Conservation (phyloP, 2,888 invertebrate genomes). For the Lucinisca nassula region DNA sequence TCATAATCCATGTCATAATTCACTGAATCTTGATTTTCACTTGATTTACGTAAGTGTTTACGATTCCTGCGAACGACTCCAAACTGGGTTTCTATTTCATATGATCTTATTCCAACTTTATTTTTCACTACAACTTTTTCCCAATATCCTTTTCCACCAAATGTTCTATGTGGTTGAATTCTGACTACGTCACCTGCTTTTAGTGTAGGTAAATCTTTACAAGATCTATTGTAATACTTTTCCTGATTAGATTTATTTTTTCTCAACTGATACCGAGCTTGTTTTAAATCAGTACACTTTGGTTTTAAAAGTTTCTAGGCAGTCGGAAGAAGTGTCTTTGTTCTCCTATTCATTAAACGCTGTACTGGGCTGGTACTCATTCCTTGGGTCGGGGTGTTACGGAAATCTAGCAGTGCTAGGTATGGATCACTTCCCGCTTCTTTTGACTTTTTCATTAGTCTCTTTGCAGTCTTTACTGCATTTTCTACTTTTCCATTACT, state of each 20-base stretch:
- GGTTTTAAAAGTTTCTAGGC: constrained; percentile 21
- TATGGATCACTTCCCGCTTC: constrained; percentile 42
- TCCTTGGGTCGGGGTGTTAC: no score
- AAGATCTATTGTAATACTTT: constrained; percentile 11
- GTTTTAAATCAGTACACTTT: constrained; percentile 5
- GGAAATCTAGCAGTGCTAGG: no score
- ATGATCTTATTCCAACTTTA: not conserved
- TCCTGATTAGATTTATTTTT: constrained; percentile 12
- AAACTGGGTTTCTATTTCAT: not conserved
- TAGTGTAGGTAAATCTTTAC: constrained; percentile 8
- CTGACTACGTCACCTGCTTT: constrained; percentile 19
- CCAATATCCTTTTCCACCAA: not conserved
- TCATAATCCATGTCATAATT: not conserved
- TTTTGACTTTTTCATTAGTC: constrained; percentile 32
- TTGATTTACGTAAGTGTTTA: not conserved
- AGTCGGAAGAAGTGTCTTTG: constrained; percentile 41
- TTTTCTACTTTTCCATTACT: constrained; percentile 52
- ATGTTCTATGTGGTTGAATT: not conserved
- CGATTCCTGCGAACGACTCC: not conserved
- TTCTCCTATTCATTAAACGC: constrained; percentile 57
- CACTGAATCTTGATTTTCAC: not conserved
- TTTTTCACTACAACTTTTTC: constrained; percentile 20
- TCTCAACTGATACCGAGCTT: not conserved
- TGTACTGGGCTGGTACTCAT: constrained; percentile 58
- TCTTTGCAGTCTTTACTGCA: no score